These are phyloP conservation scores for Drosophila ogumai DNA, from an alignment of 1,140 invertebrate species.

Conservation along the genomic window DNA sequence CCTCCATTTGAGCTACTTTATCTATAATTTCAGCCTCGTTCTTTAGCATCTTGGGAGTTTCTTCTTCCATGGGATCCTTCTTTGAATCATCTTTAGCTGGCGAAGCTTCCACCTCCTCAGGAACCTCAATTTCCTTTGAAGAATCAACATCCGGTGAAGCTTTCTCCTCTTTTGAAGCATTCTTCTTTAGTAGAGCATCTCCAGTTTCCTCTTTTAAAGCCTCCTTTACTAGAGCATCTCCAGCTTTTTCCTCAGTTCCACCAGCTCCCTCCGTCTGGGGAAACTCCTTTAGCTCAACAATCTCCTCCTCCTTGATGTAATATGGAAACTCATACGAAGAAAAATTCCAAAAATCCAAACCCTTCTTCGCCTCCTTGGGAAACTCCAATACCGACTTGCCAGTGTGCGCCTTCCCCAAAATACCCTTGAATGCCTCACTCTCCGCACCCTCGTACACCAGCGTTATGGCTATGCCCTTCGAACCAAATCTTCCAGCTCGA, in stretches of 20 bases:
- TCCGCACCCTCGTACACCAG: constrained; percentile 86
- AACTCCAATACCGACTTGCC: constrained; percentile 86
- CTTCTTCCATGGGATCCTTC: neutral
- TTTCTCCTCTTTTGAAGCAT: neutral
- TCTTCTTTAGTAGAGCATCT: neutral
- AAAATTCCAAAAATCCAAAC: constrained; percentile 67
- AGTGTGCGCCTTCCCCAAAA: constrained; percentile 86
- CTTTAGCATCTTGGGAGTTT: neutral
- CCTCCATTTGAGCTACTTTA: neutral
- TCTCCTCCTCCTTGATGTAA: constrained; percentile 19
- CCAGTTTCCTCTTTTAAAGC: neutral
- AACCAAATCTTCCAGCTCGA: constrained; percentile 95
- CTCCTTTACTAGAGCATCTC: neutral
- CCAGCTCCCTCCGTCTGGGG: neutral
- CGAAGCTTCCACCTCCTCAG: neutral
- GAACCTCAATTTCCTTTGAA: no score
- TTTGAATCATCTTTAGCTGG: neutral
- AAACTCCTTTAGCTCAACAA: constrained; percentile 7
- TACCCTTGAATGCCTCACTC: constrained; percentile 87
- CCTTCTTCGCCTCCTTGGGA: constrained; percentile 64
- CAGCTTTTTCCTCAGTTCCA: neutral
- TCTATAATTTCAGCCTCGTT: no score
- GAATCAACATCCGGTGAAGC: neutral
- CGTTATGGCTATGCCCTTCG: constrained; percentile 89
- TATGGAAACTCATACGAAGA: constrained; percentile 55